Conservation (phyloP, 2,888 invertebrate genomes). For the Notodonta ziczac region DNA sequence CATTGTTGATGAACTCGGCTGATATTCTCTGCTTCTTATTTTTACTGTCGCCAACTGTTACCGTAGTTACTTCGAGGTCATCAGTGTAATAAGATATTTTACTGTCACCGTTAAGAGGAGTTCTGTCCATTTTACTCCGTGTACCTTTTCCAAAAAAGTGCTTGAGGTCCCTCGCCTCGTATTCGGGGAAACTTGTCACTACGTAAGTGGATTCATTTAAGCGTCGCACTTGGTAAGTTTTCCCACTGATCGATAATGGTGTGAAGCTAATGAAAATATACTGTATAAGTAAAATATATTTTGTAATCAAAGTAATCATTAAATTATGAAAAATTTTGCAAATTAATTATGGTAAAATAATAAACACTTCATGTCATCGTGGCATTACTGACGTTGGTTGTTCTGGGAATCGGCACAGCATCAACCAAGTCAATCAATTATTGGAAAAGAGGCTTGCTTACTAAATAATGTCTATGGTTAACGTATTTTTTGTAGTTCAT, state of each 20-base stretch:
- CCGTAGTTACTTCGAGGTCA: slow-evolving; percentile 18
- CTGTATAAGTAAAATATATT: slow-evolving; percentile 53
- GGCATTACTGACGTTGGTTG: background rate
- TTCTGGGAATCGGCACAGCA: background rate
- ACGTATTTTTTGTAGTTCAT: no score
- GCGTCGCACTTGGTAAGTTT: slow-evolving; percentile 68
- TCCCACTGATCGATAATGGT: slow-evolving; percentile 50
- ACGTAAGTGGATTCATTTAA: slow-evolving; percentile 67
- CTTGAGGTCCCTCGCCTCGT: slow-evolving; percentile 41
- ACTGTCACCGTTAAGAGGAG: slow-evolving; percentile 20
- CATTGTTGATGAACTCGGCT: slow-evolving; percentile 55
- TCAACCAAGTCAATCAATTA: no score
- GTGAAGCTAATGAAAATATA: slow-evolving; percentile 50
- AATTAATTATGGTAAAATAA: background rate
- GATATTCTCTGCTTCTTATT: slow-evolving; percentile 47
- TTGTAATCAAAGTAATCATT: slow-evolving; percentile 43
- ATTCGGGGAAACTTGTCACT: slow-evolving; percentile 62
- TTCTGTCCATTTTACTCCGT: slow-evolving; percentile 18
- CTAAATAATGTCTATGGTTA: no score
- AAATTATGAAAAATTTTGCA: slow-evolving; percentile 19
- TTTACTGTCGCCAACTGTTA: slow-evolving; percentile 44
- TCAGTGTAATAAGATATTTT: slow-evolving; percentile 8
- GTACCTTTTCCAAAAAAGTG: slow-evolving; percentile 11
- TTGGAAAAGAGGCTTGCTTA: no score
- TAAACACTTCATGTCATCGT: background rate